These are phyloP conservation scores for Capreolus pygargus DNA, from an alignment of 2,113 vertebrate genomes.

Conservation along the genomic window DNA sequence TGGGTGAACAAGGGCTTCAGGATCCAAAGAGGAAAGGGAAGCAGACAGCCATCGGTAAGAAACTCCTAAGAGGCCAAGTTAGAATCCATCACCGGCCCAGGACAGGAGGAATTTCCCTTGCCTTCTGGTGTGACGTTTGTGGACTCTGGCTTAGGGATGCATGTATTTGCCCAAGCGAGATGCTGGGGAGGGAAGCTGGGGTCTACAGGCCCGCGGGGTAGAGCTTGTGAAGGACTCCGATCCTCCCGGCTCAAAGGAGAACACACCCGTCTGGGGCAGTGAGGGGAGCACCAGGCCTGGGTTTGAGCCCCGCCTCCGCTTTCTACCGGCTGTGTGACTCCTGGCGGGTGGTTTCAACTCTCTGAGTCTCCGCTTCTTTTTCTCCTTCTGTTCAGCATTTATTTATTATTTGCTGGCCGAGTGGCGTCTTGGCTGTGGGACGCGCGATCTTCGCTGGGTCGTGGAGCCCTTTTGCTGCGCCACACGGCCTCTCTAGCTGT, in stretches of 20 bases:
- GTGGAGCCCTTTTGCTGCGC: rapidly evolving
- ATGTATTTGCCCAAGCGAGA: neutral
- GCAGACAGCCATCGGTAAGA: rapidly evolving
- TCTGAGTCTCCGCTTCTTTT: neutral
- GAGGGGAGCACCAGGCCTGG: rapidly evolving
- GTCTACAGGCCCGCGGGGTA: neutral
- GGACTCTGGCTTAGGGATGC: neutral
- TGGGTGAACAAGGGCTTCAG: neutral
- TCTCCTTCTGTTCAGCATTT: neutral
- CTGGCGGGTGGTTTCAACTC: neutral
- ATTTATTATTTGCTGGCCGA: neutral
- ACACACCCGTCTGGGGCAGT: rapidly evolving
- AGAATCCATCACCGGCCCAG: neutral
- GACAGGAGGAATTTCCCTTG: neutral
- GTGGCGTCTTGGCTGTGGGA: neutral
- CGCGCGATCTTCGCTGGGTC: rapidly evolving
- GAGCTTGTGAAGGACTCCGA: neutral
- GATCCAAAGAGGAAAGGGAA: neutral
- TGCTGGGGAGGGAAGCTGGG: neutral
- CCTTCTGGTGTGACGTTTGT: neutral
- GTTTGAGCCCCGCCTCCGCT: neutral
- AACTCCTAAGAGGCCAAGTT: neutral
- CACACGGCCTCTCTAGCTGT: rapidly evolving
- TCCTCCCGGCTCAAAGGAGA: neutral
- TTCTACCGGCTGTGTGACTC: neutral